Conservation (phyloP, 53 echinoderm and acorn worm genomes). For the Apostichopus leukothele region DNA sequence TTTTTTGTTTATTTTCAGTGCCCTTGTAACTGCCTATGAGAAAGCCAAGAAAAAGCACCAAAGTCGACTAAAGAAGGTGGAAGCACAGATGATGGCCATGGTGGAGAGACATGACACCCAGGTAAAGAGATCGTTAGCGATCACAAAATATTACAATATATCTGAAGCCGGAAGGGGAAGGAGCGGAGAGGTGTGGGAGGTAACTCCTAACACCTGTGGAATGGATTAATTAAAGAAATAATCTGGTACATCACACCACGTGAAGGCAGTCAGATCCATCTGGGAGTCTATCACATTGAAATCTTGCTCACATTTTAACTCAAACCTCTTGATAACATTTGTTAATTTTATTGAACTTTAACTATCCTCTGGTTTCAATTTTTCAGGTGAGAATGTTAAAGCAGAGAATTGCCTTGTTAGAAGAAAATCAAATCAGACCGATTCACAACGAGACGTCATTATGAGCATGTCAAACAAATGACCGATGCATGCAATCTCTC, state of each 20-base stretch:
- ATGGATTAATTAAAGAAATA: no score
- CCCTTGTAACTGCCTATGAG: slow-evolving; percentile 97
- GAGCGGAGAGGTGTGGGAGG: no score
- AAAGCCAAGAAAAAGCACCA: slow-evolving; percentile 99
- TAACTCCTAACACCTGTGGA: no score
- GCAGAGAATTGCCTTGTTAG: slow-evolving; percentile 89
- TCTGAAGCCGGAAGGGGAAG: no score
- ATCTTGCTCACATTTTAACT: no score
- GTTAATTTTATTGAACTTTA: neutral
- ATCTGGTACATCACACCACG: no score
- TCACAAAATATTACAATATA: no score
- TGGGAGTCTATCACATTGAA: no score
- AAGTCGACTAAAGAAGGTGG: slow-evolving; percentile 93
- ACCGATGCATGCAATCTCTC: no score
- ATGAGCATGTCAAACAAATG: slow-evolving; percentile 32
- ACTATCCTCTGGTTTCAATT: neutral
- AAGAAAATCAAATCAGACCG: slow-evolving; percentile 92
- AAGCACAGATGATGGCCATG: slow-evolving; percentile 99
- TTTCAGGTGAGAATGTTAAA: slow-evolving; percentile 92
- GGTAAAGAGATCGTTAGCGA: slow-evolving; percentile 44
- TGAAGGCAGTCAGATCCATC: no score
- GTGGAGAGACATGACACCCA: slow-evolving; percentile 98
- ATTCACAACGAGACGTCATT: slow-evolving; percentile 95
- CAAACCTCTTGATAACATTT: neutral
- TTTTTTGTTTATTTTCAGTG: slow-evolving; percentile 55